Evolutionary conservation across 1,140 invertebrate genomes (phyloP).

Genomic region (Nasonia longicornis): DNA sequence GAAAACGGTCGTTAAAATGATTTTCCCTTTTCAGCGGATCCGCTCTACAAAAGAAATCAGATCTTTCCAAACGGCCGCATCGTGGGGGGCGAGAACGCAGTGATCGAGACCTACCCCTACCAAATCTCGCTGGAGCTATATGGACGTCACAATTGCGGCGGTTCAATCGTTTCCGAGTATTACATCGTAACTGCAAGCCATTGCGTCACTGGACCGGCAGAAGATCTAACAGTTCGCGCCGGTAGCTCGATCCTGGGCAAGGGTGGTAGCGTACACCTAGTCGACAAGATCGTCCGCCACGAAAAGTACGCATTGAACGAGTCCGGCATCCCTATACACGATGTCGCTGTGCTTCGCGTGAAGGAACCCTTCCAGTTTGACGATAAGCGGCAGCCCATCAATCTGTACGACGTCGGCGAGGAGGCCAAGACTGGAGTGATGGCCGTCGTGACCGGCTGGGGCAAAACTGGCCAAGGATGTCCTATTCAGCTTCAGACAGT

Average conservation of each 20-base stretch:
- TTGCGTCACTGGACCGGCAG: constrained; percentile 50
- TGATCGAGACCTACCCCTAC: constrained; percentile 58
- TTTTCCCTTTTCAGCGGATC: neutral
- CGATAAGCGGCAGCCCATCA: constrained; percentile 45
- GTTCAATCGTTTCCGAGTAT: constrained; percentile 68
- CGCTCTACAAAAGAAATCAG: neutral
- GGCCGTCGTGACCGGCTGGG: constrained; percentile 63
- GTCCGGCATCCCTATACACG: constrained; percentile 49
- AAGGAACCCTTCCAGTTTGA: constrained; percentile 47
- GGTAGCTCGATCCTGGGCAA: constrained; percentile 42
- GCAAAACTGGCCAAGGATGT: constrained; percentile 50
- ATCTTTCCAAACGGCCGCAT: neutral
- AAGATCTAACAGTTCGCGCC: constrained; percentile 31
- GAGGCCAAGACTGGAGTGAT: constrained; percentile 48
- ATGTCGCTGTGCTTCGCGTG: constrained; percentile 51
- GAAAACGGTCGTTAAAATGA: neutral
- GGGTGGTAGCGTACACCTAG: constrained; percentile 47
- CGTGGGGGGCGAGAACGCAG: neutral
- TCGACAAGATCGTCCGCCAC: constrained; percentile 48
- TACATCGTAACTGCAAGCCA: constrained; percentile 71
- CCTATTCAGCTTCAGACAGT: constrained; percentile 55
- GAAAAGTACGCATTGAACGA: constrained; percentile 34
- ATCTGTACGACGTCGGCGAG: constrained; percentile 49
- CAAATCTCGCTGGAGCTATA: constrained; percentile 63
- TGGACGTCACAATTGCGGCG: constrained; percentile 66